Percentiles rank a stretch among this genome's conserved stretches.
phyloP scores from a whole-genome alignment of 2,113 vertebrate species.

The Oncorhynchus tshawytscha region DNA sequence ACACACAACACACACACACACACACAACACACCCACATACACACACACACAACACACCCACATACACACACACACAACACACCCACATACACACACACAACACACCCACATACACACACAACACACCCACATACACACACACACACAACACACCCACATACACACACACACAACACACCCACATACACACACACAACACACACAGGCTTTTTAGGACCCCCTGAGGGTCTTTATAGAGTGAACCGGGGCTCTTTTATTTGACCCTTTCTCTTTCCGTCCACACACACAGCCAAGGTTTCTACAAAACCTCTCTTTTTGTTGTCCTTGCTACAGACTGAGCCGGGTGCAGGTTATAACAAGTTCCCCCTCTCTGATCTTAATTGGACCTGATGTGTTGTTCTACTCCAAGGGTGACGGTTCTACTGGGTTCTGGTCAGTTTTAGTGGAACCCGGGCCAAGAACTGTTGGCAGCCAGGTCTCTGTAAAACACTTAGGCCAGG shows the following conservation, averaged over 20 bases:
- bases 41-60: too few relatives aligned
- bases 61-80: neutral
- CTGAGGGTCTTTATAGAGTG: constrained; percentile 10
- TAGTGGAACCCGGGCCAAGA: constrained; percentile 61
- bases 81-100: too few relatives aligned
- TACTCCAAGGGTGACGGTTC: constrained; percentile 31
- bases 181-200: neutral
- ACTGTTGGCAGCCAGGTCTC: constrained; percentile 55
- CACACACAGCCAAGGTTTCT: constrained; percentile 29
- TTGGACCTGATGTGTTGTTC: constrained; percentile 43
- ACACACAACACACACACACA: neutral
- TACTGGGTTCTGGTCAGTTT: constrained; percentile 59
- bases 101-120: neutral
- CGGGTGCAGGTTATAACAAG: constrained; percentile 61
- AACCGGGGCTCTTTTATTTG: constrained; percentile 20
- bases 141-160: neutral
- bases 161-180: too few relatives aligned
- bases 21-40: too few relatives aligned
- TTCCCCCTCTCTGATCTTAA: constrained; percentile 65
- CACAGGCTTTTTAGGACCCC: constrained; percentile 30
- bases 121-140: too few relatives aligned
- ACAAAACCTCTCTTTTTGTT: constrained; percentile 57
- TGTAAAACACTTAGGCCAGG: constrained; percentile 59
- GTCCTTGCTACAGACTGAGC: constrained; percentile 41
- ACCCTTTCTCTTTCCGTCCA: constrained; percentile 33